phyloP scores from a whole-genome alignment of 2,888 invertebrate species.

The Ectropis crepuscularia region DNA sequence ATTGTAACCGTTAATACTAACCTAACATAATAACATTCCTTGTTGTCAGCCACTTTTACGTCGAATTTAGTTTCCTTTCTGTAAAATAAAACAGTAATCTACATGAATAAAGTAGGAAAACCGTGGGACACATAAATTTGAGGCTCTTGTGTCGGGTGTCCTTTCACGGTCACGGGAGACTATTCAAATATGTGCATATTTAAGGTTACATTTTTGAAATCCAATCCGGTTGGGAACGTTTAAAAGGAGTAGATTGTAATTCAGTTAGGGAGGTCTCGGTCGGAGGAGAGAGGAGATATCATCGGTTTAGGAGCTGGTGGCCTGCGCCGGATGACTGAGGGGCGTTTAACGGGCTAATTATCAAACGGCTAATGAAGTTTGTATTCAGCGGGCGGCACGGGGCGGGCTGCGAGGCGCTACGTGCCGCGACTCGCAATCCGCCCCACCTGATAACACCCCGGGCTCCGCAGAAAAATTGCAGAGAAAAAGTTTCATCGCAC shows the following conservation, averaged over 20 bases:
- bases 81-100: conserved; percentile 24
- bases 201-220: conserved; percentile 25
- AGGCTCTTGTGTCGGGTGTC: conserved; percentile 14
- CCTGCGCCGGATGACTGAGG: conserved; percentile 67
- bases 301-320: conserved; percentile 64
- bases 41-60: background rate
- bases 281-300: conserved; percentile 45
- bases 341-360: conserved; percentile 85
- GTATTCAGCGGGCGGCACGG: conserved; percentile 80
- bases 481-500: conserved; percentile 85
- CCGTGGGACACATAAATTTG: conserved; percentile 12
- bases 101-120: conserved; percentile 21
- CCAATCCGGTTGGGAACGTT: conserved; percentile 22
- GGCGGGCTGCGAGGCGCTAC: conserved; percentile 70
- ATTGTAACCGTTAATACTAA: conserved; percentile 11
- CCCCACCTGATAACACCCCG: conserved; percentile 83
- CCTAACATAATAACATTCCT: conserved; percentile 6
- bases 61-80: conserved; percentile 16
- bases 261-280: conserved; percentile 34
- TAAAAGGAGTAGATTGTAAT: conserved; percentile 38
- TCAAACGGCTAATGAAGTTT: conserved; percentile 85
- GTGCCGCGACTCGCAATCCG: conserved; percentile 79
- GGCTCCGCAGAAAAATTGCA: conserved; percentile 83
- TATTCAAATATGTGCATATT: conserved; percentile 34
- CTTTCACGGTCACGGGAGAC: conserved; percentile 17